These are phyloP conservation scores for Ephydatia muelleri DNA, from an alignment of 37 sponge, comb jelly and placozoan genomes.

Conservation along the genomic window DNA sequence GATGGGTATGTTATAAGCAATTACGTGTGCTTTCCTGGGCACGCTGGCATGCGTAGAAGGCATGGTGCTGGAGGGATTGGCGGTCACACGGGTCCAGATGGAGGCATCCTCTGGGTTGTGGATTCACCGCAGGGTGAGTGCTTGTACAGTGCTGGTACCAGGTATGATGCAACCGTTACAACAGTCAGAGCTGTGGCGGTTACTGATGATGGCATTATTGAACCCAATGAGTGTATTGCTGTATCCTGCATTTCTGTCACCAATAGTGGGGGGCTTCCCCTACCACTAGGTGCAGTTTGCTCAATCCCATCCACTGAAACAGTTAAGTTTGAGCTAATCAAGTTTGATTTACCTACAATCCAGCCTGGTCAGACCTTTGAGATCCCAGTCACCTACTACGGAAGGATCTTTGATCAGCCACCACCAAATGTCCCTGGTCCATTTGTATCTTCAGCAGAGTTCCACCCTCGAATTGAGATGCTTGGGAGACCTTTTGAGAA, in stretches of 20 bases:
- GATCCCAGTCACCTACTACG: constrained; percentile 64
- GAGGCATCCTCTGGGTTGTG: constrained; percentile 69
- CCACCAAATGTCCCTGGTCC: constrained; percentile 82
- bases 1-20: constrained; percentile 33
- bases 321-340: constrained; percentile 66
- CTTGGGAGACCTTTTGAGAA: constrained; percentile 78
- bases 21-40: constrained; percentile 26
- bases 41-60: constrained; percentile 21
- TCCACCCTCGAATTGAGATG: constrained; percentile 62
- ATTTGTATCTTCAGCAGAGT: constrained; percentile 68
- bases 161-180: constrained; percentile 68
- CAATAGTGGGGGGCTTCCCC: constrained; percentile 72
- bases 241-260: constrained; percentile 40
- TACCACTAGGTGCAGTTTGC: constrained; percentile 56
- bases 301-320: constrained; percentile 68
- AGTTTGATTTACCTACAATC: constrained; percentile 58
- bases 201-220: constrained; percentile 84
- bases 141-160: constrained; percentile 45
- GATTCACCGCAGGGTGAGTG: constrained; percentile 40
- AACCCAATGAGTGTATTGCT: constrained; percentile 75
- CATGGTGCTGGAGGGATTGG: constrained; percentile 37
- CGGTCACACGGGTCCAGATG: constrained; percentile 52
- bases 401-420: constrained; percentile 82
- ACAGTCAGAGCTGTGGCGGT: constrained; percentile 46
- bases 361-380: constrained; percentile 37